Conservation (phyloP, 2,113 vertebrate genomes). For the Genyomyrus donnyi region DNA sequence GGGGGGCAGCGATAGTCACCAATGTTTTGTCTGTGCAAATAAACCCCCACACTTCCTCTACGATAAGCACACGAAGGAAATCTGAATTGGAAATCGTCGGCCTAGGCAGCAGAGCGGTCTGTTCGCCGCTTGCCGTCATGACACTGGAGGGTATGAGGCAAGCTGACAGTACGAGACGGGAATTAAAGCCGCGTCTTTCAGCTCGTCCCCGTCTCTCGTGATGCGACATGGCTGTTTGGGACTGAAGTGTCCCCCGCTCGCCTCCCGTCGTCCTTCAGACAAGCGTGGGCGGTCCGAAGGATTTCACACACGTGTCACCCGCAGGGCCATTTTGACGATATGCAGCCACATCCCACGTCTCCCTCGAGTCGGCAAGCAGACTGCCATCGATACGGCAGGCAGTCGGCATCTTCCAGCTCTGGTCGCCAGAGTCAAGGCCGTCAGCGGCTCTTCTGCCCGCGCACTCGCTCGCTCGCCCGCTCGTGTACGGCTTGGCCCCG, state of each 20-base stretch:
- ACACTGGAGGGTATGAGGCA: not conserved
- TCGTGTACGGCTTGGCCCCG: not conserved
- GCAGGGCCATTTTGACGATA: conserved; percentile 21
- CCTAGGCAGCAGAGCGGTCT: not conserved
- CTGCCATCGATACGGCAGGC: not conserved
- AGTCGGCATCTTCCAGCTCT: not conserved
- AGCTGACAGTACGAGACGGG: conserved; percentile 31
- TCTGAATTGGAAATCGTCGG: not conserved
- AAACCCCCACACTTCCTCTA: not conserved
- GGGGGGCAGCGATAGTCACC: not conserved
- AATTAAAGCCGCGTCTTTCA: conserved; percentile 49
- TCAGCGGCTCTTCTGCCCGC: not conserved
- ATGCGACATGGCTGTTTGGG: not conserved
- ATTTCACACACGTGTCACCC: conserved; percentile 51
- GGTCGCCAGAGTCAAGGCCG: not conserved
- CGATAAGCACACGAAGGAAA: not conserved
- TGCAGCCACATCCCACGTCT: not conserved
- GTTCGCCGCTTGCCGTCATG: not conserved
- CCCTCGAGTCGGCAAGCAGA: not conserved
- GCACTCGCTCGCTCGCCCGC: not conserved
- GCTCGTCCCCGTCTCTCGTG: conserved; percentile 33
- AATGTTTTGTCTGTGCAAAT: not conserved
- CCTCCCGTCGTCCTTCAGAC: conserved; percentile 24
- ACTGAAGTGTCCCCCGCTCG: not conserved
- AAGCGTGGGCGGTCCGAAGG: conserved; percentile 36